These are phyloP conservation scores for Anaspis maculata DNA, from an alignment of 2,888 invertebrate species.

Conservation along the genomic window DNA sequence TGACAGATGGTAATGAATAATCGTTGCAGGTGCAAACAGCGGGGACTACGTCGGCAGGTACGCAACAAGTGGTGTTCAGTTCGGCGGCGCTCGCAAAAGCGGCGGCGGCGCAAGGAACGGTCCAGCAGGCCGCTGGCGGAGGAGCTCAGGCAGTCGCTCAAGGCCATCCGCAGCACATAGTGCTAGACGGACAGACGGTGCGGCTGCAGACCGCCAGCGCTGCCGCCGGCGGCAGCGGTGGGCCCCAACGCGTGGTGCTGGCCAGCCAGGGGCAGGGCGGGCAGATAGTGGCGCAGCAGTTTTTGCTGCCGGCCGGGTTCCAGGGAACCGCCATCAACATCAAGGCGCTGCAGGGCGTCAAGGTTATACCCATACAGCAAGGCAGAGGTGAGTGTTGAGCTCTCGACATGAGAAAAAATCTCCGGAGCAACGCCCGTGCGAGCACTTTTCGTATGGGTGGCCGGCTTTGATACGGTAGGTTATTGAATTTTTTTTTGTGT, in stretches of 20 bases:
- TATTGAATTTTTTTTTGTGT: too few relatives aligned
- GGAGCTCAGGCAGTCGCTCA: too few relatives aligned
- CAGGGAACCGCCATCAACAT: slow-evolving; percentile 53
- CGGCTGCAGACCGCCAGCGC: slow-evolving; percentile 34
- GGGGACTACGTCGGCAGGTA: too few relatives aligned
- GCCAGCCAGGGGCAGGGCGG: slow-evolving; percentile 47
- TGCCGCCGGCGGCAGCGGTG: slow-evolving; percentile 14
- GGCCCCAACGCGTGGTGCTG: slow-evolving; percentile 40
- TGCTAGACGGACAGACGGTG: slow-evolving; percentile 38
- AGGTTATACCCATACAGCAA: slow-evolving; percentile 51
- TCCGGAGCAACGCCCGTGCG: not conserved
- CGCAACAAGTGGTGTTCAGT: slow-evolving; percentile 35
- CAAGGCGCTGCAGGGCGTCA: slow-evolving; percentile 53
- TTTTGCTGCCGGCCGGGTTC: slow-evolving; percentile 53
- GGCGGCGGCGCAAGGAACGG: too few relatives aligned
- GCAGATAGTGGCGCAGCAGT: slow-evolving; percentile 47
- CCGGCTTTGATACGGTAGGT: too few relatives aligned
- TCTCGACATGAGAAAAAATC: not conserved
- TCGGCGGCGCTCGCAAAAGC: slow-evolving; percentile 22
- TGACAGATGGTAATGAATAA: too few relatives aligned
- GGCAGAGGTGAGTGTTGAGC: slow-evolving; percentile 27
- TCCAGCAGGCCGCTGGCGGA: too few relatives aligned
- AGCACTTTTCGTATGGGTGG: not conserved
- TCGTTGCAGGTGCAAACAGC: too few relatives aligned
- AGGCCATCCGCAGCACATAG: too few relatives aligned